Evolutionary conservation across 2,113 vertebrate genomes (phyloP), one percentile per base, ranked within the genome.

Genomic region (Corythoichthys intestinalis): DNA sequence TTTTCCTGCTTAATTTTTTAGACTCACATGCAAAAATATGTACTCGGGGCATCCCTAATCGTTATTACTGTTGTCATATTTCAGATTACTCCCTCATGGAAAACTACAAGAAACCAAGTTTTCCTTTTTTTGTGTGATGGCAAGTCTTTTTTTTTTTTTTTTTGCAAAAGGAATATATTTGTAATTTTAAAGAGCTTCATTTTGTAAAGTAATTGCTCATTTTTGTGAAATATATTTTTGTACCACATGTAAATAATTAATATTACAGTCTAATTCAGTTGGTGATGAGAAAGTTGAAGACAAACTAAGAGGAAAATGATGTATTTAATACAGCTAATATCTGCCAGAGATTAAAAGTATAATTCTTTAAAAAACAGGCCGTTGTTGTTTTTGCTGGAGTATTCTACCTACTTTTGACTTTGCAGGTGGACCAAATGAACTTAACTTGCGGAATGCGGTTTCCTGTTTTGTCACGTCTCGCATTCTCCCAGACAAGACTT

Each of bases 181-280:
- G 91, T 93, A 94, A 95, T 95, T 94, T 93, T 95, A 93, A 94
- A 95, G 91, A 94, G 91, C 90, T 91, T 81, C 87, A 89, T 90
- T 92, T 88, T 93, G 88, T 92, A 93, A 78, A 87, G 89, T 68
- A 84, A 56, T 84, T 67, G 89, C 88, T 90, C 44, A 70, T 81
- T 85, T 86, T 87, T 86, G 88, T 90, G 91, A 94, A 95, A 94
- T 97, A 93, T 97, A 96, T 98, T 98, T 98, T 98, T 98, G 90
- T 98, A 98, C 92, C 83, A 87, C 72, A 67, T 92, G 91, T 92
- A 91, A 88, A 92, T 92, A 89, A 65, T 79, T 65, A 73, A 44
- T 47, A 14, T 34, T 28, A 28, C 12, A 46, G 41, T 63, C 10
- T 46, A 5, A 46, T 47, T 47, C 20, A 1, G 6, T 47, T 13